Percentiles rank a stretch among this genome's conserved stretches.
Conservation (phyloP, 2,888 invertebrate genomes). For the Eumerus sabulonum region DNA sequence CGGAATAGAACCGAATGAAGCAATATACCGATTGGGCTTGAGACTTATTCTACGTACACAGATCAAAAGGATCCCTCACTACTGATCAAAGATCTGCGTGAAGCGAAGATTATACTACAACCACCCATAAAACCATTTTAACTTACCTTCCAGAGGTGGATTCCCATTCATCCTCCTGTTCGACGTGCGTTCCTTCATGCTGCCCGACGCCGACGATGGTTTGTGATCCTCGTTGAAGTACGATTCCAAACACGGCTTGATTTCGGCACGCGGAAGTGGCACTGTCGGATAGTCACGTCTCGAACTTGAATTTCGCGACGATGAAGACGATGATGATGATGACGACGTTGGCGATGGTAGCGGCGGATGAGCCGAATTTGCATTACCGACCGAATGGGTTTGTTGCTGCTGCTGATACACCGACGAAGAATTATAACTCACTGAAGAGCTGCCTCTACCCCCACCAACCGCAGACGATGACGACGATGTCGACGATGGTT, state of each 20-base stretch:
- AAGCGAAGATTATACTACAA: no score
- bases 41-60: no score
- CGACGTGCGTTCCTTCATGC: constrained; percentile 70
- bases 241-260: constrained; percentile 86
- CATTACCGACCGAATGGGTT: constrained; percentile 20
- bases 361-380: constrained; percentile 16
- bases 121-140: no score
- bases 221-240: constrained; percentile 86
- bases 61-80: no score
- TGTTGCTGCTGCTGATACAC: constrained; percentile 43
- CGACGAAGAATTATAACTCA: constrained; percentile 39
- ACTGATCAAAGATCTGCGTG: no score
- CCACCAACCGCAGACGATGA: constrained; percentile 61
- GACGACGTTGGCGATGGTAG: constrained; percentile 59
- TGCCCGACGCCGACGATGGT: constrained; percentile 74
- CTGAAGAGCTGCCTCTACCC: constrained; percentile 20
- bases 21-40: no score
- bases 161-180: constrained; percentile 76
- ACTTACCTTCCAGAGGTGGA: constrained; percentile 78
- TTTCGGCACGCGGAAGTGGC: constrained; percentile 84
- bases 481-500: constrained; percentile 20
- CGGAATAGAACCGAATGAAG: no score
- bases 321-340: constrained; percentile 66
- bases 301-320: constrained; percentile 39
- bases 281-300: constrained; percentile 76